Evolutionary conservation across 2,888 invertebrate species (phyloP).

Genomic region (Euclidia mi): DNA sequence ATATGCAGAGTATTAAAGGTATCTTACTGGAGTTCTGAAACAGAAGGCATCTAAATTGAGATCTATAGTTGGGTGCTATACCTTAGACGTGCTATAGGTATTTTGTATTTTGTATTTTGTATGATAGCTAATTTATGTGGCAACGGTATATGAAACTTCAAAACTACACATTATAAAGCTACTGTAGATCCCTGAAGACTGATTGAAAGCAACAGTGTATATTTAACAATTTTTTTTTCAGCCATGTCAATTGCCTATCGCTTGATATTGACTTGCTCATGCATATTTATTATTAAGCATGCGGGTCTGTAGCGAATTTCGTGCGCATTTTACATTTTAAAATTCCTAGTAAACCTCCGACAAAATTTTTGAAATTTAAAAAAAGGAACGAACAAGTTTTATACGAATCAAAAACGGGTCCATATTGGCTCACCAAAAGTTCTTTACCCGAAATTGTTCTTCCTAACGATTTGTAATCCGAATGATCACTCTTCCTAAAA

Average conservation of each 20-base stretch:
- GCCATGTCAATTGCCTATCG: conserved; percentile 47
- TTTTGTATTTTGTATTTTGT: too few species aligned
- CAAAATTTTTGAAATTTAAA: conserved; percentile 5
- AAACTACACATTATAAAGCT: too few species aligned
- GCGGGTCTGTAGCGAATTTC: conserved; percentile 39
- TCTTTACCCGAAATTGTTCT: too few species aligned
- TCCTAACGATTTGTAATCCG: too few species aligned
- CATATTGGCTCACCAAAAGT: too few species aligned
- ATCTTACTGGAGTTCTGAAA: too few species aligned
- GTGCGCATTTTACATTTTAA: conserved; percentile 6
- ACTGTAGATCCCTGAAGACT: conserved; percentile 6
- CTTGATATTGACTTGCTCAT: conserved; percentile 32
- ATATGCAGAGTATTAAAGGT: not conserved
- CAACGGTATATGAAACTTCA: too few species aligned
- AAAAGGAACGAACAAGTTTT: not conserved
- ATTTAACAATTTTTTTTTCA: conserved; percentile 24
- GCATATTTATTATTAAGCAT: conserved; percentile 28
- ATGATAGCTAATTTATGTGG: too few species aligned
- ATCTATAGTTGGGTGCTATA: not conserved
- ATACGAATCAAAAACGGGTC: conserved; percentile 8
- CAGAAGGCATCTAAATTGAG: too few species aligned
- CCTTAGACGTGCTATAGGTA: too few species aligned
- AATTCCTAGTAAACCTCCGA: conserved; percentile 2
- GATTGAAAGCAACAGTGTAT: conserved; percentile 39
- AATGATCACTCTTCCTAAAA: too few species aligned